Evolutionary conservation across 2,797 vertebrate species (phyloP), one percentile per base, ranked within the genome.

Genomic region (Neostethus bicornis): DNA sequence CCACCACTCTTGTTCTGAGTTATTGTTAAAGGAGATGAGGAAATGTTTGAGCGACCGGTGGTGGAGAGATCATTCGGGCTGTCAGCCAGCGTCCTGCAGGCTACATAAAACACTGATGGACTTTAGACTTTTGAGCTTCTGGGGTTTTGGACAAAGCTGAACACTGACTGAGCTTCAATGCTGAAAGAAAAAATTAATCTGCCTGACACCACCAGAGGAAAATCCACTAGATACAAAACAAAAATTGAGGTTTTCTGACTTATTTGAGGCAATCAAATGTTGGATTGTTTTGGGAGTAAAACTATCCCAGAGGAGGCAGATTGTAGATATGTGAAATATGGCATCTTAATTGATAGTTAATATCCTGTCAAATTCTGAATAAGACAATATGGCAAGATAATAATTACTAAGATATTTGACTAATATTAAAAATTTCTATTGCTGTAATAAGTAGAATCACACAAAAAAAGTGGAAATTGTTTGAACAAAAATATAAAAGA

Each of bases 41-140:
- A 38, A 51, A 52, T 44, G 34, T 45, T 24, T 59, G 54, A 43
- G 17, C 24, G 56, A 65, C 35, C 51, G 62, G 56, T 56, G 51
- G 55, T 43, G 50, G 52, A 61, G 37, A 79, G 66, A 74, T 81
- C 61, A 81, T 81, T 80, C 25, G 11, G 63, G 65, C 85, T 79
- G 71, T 66, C 66, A 79, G 73, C 74, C 73, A 73, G 66, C 71
- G 77, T 87, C 81, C 88, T 80, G 55, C 57, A 73, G 85, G 87
- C 77, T 61, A 60, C 80, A 80, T 73, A 71, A 83, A 86, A 77
- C 72, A 70, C 86, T 84, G 87, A 89, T 86, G 80, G 80, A 89
- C 70, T 73, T 87, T 79, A 82, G 84, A 83, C 78, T 85, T 85
- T 81, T 80, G 71, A 73, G 64, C 17, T 47, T 77, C 53, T 34